phyloP scores from a whole-genome alignment of 2,888 invertebrate genomes.

The Branchipolynoe longqiensis region DNA sequence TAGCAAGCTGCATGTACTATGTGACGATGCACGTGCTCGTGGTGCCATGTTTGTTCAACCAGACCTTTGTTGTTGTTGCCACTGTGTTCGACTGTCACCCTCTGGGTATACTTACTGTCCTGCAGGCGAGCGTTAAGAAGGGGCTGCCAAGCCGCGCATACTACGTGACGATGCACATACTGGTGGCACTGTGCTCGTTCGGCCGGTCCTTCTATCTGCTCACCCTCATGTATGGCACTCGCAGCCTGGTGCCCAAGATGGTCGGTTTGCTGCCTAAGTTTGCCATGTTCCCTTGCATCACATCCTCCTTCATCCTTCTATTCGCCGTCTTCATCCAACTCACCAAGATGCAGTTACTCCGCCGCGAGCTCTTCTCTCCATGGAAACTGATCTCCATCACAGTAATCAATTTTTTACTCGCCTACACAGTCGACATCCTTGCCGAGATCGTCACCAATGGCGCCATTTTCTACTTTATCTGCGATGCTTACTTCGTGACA shows the following conservation, averaged over 20 bases:
- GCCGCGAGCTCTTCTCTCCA: neutral
- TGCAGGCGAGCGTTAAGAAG: neutral
- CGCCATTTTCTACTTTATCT: conserved; percentile 20
- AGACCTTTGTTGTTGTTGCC: neutral
- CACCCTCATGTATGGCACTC: conserved; percentile 43
- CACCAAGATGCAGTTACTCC: conserved; percentile 37
- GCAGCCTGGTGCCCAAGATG: conserved; percentile 13
- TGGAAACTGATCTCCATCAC: neutral
- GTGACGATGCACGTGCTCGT: neutral
- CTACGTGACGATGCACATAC: neutral
- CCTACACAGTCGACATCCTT: conserved; percentile 21
- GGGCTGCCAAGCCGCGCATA: conserved; percentile 9
- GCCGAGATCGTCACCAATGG: neutral
- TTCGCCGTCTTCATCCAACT: conserved; percentile 24
- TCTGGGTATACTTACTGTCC: neutral
- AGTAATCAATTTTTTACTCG: neutral
- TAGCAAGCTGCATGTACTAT: neutral
- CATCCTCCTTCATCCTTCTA: conserved; percentile 27
- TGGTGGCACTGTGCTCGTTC: neutral
- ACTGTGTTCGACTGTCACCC: too few relatives aligned
- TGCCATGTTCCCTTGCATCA: conserved; percentile 37
- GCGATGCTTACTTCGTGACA: conserved; percentile 37
- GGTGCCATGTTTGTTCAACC: neutral
- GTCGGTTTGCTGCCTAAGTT: conserved; percentile 38
- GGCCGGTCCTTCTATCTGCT: conserved; percentile 30